Percentiles rank a stretch among this genome's conserved stretches.
Conservation (phyloP, 2,113 vertebrate species). For the Peromyscus maniculatus region DNA sequence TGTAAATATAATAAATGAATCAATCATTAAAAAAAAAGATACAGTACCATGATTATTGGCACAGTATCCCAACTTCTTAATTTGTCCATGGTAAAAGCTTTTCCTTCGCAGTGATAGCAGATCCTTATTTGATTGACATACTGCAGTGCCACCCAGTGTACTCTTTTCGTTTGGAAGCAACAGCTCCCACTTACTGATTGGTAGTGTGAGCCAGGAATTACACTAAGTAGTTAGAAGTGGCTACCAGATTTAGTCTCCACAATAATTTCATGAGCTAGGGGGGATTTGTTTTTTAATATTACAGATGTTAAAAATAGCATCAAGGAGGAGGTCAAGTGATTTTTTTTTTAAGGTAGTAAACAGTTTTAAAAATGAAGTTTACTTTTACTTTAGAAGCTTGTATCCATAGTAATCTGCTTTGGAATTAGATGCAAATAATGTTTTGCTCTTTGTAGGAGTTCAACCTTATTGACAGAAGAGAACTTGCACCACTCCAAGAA, state of each 20-base stretch:
- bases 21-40: conserved; percentile 5
- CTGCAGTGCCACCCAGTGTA: conserved; percentile 32
- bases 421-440: conserved; percentile 26
- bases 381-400: conserved; percentile 44
- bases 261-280: conserved; percentile 29
- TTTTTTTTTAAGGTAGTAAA: conserved; percentile 57
- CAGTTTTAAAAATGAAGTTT: background rate
- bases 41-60: background rate
- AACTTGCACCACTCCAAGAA: conserved; percentile 94
- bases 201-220: conserved; percentile 26
- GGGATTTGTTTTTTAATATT: background rate
- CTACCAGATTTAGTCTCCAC: background rate
- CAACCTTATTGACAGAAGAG: conserved; percentile 94
- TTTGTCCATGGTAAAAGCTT: background rate
- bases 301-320: conserved; percentile 15
- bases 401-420: background rate
- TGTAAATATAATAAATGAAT: background rate
- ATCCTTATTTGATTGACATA: background rate
- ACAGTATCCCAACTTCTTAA: background rate
- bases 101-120: background rate
- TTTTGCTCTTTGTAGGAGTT: conserved; percentile 88
- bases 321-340: background rate
- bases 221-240: background rate
- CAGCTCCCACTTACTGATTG: conserved; percentile 21
- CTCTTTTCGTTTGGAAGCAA: conserved; percentile 32